A percentile compares a stretch with the other conserved stretches of the same genome.
Conservation (phyloP, 2,797 vertebrate genomes). For the Catostomus latipinnis region DNA sequence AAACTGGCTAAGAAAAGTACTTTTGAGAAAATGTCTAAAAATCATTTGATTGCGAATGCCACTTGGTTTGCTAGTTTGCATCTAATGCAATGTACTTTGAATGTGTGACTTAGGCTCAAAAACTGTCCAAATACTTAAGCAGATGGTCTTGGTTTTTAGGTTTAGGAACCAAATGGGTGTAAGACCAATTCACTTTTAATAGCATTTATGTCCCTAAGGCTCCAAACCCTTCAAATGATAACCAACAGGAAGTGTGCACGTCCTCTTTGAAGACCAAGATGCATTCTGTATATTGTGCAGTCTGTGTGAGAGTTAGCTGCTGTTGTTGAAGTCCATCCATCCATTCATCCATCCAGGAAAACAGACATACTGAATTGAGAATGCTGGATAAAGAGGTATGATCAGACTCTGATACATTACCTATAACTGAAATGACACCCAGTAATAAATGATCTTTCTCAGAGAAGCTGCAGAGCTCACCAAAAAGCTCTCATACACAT, state of each 20-base stretch:
- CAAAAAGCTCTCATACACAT: too few relatives aligned
- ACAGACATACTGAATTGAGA: slow-evolving; percentile 22
- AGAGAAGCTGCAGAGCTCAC: too few relatives aligned
- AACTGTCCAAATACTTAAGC: too few relatives aligned
- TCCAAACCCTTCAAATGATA: neutral
- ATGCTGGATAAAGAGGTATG: slow-evolving; percentile 12
- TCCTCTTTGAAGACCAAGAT: neutral
- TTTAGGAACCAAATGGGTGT: neutral
- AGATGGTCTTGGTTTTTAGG: neutral
- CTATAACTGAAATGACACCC: slow-evolving; percentile 44
- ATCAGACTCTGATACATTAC: slow-evolving; percentile 70
- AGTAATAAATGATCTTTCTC: too few relatives aligned
- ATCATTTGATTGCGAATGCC: too few relatives aligned
- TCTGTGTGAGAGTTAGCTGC: neutral
- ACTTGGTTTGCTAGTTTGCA: too few relatives aligned
- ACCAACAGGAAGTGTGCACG: neutral
- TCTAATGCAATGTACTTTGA: too few relatives aligned
- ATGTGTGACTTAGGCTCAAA: too few relatives aligned
- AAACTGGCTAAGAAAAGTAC: too few relatives aligned
- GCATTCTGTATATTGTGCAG: neutral
- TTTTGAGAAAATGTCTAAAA: too few relatives aligned
- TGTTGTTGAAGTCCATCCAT: neutral
- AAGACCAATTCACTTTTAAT: neutral
- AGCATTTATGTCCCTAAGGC: neutral
- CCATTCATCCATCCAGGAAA: neutral